A percentile compares a stretch with the other conserved stretches of the same genome.
These are phyloP conservation scores for Rallus crepitans DNA, from an alignment of 2,797 vertebrate species.

Conservation along the genomic window DNA sequence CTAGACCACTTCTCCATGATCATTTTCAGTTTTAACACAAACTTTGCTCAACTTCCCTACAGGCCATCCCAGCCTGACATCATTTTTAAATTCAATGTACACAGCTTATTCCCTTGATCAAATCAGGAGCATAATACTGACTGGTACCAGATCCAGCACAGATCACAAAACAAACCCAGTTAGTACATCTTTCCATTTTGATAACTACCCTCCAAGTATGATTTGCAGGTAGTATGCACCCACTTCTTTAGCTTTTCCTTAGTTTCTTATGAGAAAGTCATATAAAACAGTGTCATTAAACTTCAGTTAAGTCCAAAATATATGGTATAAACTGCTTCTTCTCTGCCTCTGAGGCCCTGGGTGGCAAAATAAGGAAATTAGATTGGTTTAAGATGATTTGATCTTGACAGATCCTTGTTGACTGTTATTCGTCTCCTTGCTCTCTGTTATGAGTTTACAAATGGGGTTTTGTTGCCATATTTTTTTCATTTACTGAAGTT, in stretches of 20 bases:
- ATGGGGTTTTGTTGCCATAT: not conserved
- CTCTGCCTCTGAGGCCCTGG: not conserved
- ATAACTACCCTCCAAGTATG: not conserved
- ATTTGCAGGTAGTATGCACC: not conserved
- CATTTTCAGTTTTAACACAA: not conserved
- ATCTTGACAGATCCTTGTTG: conserved; percentile 8
- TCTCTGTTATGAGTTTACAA: conserved; percentile 15
- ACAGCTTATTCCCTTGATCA: not conserved
- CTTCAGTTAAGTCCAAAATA: not conserved
- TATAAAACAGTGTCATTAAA: not conserved
- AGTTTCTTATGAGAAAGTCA: not conserved
- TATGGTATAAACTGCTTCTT: not conserved
- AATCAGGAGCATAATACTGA: not conserved
- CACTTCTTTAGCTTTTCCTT: not conserved
- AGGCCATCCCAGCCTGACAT: not conserved
- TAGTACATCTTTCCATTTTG: not conserved
- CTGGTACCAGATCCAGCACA: not conserved
- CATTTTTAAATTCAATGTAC: not conserved
- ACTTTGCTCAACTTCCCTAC: not conserved
- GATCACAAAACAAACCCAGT: not conserved
- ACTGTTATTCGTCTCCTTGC: not conserved
- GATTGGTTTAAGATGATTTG: not conserved
- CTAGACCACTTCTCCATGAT: not conserved
- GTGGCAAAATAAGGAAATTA: conserved; percentile 22
- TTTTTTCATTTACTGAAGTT: conserved; percentile 27